Conservation (phyloP, 37 sponge, comb jelly and placozoan genomes). For the Hormiphora californensis region DNA sequence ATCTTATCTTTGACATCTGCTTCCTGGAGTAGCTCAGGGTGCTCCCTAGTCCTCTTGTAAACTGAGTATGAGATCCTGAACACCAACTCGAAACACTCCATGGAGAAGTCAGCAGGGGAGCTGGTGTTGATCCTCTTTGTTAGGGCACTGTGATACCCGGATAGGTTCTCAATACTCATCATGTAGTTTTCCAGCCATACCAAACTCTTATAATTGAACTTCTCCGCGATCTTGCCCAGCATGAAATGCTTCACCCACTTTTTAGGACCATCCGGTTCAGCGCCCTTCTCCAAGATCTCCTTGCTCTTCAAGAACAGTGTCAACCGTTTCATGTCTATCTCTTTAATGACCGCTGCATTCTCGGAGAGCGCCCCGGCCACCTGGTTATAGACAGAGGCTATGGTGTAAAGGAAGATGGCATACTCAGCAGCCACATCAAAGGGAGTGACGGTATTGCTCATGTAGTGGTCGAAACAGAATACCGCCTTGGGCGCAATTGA, state of each 20-base stretch:
- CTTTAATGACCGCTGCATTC: slow-evolving; percentile 34
- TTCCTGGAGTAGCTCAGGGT: background rate
- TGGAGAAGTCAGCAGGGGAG: slow-evolving; percentile 30
- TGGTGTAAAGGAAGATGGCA: slow-evolving; percentile 44
- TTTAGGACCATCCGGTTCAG: background rate
- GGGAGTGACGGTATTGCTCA: background rate
- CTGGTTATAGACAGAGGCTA: slow-evolving; percentile 45
- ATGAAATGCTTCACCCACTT: slow-evolving; percentile 35
- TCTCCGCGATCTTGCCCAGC: slow-evolving; percentile 16
- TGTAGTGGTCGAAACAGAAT: slow-evolving; percentile 48
- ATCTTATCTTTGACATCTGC: background rate
- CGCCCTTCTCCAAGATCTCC: background rate
- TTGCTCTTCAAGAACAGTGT: slow-evolving; percentile 12
- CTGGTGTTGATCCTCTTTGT: slow-evolving; percentile 17
- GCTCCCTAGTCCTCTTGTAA: background rate
- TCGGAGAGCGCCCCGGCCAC: slow-evolving; percentile 44
- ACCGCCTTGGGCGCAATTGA: slow-evolving; percentile 47
- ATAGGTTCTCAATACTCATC: background rate
- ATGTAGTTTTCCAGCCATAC: slow-evolving; percentile 3
- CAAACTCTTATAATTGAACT: background rate
- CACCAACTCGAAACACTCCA: slow-evolving; percentile 35
- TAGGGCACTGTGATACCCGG: background rate
- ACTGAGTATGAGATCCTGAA: slow-evolving; percentile 40
- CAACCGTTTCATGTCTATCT: slow-evolving; percentile 35
- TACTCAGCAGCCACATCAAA: slow-evolving; percentile 47